Conservation (phyloP, 2,797 vertebrate genomes). For the Tragopan temminckii region DNA sequence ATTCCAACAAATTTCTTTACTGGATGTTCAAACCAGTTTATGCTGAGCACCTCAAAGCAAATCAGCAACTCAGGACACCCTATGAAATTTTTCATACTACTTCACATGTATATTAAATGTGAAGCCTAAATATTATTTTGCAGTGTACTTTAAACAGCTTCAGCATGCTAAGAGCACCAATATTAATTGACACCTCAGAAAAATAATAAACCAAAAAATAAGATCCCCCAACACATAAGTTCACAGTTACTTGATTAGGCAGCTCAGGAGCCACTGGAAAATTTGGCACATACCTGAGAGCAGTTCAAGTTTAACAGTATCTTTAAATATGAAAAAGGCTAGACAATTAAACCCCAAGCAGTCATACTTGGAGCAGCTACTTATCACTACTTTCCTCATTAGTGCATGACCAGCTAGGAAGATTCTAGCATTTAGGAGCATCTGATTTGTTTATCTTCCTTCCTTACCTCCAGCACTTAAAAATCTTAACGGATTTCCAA, state of each 20-base stretch:
- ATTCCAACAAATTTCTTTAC: background rate
- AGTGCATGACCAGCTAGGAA: background rate
- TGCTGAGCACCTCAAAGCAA: background rate
- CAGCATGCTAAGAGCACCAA: background rate
- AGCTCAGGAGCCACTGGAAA: background rate
- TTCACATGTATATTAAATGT: background rate
- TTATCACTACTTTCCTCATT: background rate
- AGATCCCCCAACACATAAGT: background rate
- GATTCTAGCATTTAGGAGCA: background rate
- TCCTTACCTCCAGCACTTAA: background rate
- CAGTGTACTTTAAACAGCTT: background rate
- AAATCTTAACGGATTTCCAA: background rate
- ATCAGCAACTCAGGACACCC: background rate
- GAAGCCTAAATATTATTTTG: background rate
- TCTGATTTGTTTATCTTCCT: background rate
- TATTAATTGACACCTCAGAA: background rate
- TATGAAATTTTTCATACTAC: background rate
- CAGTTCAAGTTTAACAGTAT: background rate
- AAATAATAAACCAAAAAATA: background rate
- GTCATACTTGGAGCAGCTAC: background rate
- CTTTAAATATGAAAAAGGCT: background rate
- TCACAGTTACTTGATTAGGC: background rate
- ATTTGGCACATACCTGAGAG: background rate
- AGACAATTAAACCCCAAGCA: background rate
- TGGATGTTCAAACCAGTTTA: background rate